Evolutionary conservation across 2,888 invertebrate species (phyloP), one percentile per base, ranked within the genome.

Genomic region (Entomobrya proxima): DNA sequence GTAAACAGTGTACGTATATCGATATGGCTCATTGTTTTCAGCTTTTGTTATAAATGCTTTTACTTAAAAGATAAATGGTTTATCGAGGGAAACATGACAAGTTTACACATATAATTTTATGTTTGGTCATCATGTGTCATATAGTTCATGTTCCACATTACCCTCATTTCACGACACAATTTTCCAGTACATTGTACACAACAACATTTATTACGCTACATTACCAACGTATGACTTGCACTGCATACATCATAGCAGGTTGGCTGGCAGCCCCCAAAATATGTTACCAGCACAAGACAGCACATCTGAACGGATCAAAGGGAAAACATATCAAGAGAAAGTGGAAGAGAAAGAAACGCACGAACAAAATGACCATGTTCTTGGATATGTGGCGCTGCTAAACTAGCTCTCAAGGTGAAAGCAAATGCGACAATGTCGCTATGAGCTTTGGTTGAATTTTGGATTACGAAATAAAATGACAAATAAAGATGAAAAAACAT

Each of bases 1-100:
- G 61, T 61, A 61, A 61, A 61, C 61, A 61, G 35, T 61, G 35
- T 58, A 61, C 35, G 18, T 47, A 47, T 47, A n/a, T 7, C 15
- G 5, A 47, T 47, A 13, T n/a, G 40, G 11, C 40, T 4, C 47
- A 47, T 47, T 47, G 47, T 47, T 47, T 47, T 47, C 13, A 47
- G 5, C 11, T 37, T 37, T 37, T 37, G 37, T 37, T 37, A 37
- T 37, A 37, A 37, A 37, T 7, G n/a, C n/a, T n/a, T n/a, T n/a
- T n/a, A 37, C 11, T 47, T 13, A n/a, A 2, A 58, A 27, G 30
- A 27, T 21, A 18, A 13, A 58, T 58, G 55, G 24, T 27, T 21
- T 27, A 1, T 6, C 5, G 55, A 58, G 1, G 27, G 13, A 5
- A 58, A 58, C 55, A 58, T 58, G 55, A 58, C 55, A 58, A 58